phyloP scores from a whole-genome alignment of 1,140 invertebrate genomes.

The Diachasmimorpha longicaudata region DNA sequence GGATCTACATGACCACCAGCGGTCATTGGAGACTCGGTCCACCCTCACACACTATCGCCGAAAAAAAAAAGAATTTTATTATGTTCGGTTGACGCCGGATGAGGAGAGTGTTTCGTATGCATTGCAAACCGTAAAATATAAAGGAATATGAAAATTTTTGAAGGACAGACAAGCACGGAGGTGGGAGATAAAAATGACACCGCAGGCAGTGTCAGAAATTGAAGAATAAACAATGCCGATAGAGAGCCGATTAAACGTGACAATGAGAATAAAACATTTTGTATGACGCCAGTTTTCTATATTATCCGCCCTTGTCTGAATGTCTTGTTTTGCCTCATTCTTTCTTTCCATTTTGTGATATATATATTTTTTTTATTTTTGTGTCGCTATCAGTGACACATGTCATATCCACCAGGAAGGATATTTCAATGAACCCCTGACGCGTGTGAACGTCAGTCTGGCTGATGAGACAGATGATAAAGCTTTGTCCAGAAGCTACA shows the following conservation, averaged over 20 bases:
- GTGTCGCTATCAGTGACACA: not conserved
- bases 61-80: not conserved
- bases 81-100: not conserved
- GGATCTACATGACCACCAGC: not conserved
- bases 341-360: not conserved
- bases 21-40: not conserved
- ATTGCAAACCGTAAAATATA: not conserved
- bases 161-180: not conserved
- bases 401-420: not conserved
- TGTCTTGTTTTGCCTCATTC: not conserved
- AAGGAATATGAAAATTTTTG: slow-evolving; percentile 7
- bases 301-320: not conserved
- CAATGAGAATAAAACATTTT: slow-evolving; percentile 34
- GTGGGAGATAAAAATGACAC: slow-evolving; percentile 20
- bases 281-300: slow-evolving; percentile 20
- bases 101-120: not conserved
- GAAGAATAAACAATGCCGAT: slow-evolving; percentile 47
- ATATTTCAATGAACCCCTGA: not conserved
- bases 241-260: slow-evolving; percentile 40
- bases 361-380: not conserved
- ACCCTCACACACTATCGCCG: not conserved
- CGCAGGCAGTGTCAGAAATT: slow-evolving; percentile 31
- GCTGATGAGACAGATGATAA: not conserved
- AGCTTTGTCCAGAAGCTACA: not conserved
- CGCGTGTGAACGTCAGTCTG: not conserved